Evolutionary conservation across 2,113 vertebrate genomes (phyloP).

Genomic region (Phoenicopterus ruber): DNA sequence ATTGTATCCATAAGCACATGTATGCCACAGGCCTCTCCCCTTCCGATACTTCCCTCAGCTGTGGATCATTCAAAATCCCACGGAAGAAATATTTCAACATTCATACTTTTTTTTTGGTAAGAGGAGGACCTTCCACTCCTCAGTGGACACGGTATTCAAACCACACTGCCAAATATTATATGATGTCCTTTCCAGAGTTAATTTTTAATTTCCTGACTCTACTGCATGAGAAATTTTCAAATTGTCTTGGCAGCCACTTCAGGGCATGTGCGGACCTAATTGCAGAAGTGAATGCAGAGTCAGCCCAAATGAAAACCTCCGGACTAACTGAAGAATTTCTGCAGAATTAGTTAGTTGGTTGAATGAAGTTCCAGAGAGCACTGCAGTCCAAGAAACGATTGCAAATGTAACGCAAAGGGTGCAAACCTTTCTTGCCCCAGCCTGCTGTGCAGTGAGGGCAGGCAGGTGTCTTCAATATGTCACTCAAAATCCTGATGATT

Average conservation of each 20-base stretch:
- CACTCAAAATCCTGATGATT: neutral
- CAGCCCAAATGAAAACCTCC: conserved; percentile 54
- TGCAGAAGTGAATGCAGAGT: conserved; percentile 55
- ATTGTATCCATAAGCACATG: neutral
- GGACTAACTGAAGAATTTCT: conserved; percentile 40
- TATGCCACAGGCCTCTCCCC: neutral
- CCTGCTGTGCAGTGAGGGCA: neutral
- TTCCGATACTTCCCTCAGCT: neutral
- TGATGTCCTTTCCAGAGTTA: conserved; percentile 70
- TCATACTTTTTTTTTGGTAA: neutral
- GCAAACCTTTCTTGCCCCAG: neutral
- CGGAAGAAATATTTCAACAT: neutral
- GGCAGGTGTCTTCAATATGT: neutral
- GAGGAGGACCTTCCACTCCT: conserved; percentile 13
- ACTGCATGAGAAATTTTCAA: conserved; percentile 55
- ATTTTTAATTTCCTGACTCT: conserved; percentile 77
- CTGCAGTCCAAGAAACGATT: neutral
- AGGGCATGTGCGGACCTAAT: conserved; percentile 35
- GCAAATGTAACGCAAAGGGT: neutral
- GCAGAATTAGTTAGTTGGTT: conserved; percentile 41
- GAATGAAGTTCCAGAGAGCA: conserved; percentile 31
- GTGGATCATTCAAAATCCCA: neutral
- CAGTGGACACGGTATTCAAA: conserved; percentile 52
- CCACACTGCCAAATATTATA: conserved; percentile 44
- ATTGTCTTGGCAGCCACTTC: conserved; percentile 46